Evolutionary conservation across 2,113 vertebrate genomes (phyloP).

Genomic region (Menura novaehollandiae): DNA sequence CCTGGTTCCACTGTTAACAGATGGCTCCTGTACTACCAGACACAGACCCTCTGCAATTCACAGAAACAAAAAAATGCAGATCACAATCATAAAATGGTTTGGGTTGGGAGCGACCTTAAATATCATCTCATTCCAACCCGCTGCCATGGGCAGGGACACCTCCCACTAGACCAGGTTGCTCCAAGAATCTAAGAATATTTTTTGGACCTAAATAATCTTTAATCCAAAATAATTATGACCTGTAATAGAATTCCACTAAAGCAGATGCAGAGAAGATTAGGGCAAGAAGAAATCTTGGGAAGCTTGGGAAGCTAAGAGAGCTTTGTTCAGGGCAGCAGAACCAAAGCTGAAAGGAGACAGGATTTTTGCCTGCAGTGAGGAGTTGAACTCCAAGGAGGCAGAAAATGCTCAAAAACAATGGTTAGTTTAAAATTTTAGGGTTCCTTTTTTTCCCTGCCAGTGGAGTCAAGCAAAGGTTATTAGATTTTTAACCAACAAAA

Average conservation of each 20-base stretch:
- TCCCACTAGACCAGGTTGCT: not conserved
- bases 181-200: not conserved
- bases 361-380: not conserved
- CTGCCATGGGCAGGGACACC: not conserved
- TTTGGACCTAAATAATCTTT: not conserved
- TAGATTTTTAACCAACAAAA: not conserved
- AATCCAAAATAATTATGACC: not conserved
- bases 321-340: not conserved
- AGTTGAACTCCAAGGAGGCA: not conserved
- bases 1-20: not conserved
- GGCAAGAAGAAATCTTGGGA: not conserved
- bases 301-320: not conserved
- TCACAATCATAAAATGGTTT: not conserved
- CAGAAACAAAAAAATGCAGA: not conserved
- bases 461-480: not conserved
- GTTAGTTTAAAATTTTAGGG: not conserved
- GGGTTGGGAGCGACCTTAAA: not conserved
- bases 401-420: not conserved
- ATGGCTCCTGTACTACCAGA: not conserved
- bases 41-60: not conserved
- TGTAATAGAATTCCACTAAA: not conserved
- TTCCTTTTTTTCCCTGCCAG: not conserved
- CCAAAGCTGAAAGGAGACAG: not conserved
- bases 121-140: not conserved
- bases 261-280: not conserved